These are phyloP conservation scores for Diuraphis noxia DNA, from an alignment of 1,140 invertebrate species.

Conservation along the genomic window DNA sequence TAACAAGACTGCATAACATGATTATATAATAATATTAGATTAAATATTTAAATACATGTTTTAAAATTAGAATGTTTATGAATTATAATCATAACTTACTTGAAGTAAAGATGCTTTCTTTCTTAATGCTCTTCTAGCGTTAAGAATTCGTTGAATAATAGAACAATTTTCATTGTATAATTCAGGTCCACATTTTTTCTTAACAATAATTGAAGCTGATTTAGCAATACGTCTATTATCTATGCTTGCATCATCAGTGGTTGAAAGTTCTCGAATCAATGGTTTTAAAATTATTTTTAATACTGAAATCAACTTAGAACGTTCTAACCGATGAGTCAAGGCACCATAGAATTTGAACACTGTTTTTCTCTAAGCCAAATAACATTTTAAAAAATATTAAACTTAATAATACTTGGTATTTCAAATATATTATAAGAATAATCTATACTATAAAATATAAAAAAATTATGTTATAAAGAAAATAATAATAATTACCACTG, in stretches of 20 bases:
- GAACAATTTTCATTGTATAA: constrained; percentile 67
- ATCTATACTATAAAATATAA: too few species aligned
- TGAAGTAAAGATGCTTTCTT: constrained; percentile 67
- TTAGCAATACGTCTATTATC: constrained; percentile 68
- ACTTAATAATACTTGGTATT: not conserved
- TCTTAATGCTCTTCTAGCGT: constrained; percentile 68
- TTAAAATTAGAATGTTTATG: not conserved
- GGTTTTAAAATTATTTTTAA: constrained; percentile 68
- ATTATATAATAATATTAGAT: not conserved
- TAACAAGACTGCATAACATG: not conserved
- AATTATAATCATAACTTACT: constrained; percentile 58
- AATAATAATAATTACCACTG: constrained; percentile 64
- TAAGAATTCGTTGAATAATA: constrained; percentile 65
- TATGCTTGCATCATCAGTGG: constrained; percentile 60
- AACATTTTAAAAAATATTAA: not conserved
- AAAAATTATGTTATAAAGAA: not conserved
- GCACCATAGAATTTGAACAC: constrained; percentile 77
- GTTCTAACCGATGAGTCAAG: constrained; percentile 65
- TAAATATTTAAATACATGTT: not conserved
- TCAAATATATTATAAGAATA: not conserved
- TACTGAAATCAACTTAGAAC: constrained; percentile 63
- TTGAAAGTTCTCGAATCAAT: constrained; percentile 71
- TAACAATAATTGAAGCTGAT: constrained; percentile 70
- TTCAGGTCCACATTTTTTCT: constrained; percentile 69
- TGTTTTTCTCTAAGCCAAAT: constrained; percentile 64